These are phyloP conservation scores for Sycon ciliatum DNA, from an alignment of 37 sponge, comb jelly and placozoan genomes.

Conservation along the genomic window DNA sequence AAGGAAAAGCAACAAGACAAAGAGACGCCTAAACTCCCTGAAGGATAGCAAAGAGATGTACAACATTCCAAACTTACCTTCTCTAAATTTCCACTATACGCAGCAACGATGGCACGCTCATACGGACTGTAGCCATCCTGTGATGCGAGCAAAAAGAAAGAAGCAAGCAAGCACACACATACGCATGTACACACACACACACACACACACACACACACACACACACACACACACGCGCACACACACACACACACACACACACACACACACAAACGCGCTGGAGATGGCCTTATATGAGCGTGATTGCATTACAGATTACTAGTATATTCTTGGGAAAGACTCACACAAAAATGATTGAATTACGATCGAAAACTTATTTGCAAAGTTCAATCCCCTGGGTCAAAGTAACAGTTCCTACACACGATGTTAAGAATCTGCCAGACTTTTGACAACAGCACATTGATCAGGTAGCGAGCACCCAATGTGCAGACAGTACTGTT, in stretches of 20 bases:
- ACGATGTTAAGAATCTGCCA: no score
- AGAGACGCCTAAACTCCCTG: not conserved
- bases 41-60: not conserved
- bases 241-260: slow-evolving; percentile 16
- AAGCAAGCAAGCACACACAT: not conserved
- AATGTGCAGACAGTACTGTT: no score
- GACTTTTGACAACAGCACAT: no score
- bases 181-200: not conserved
- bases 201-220: slow-evolving; percentile 8
- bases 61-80: slow-evolving; percentile 21
- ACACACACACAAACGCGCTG: no score
- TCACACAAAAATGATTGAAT: no score
- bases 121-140: slow-evolving; percentile 50
- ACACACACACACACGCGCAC: slow-evolving; percentile 10
- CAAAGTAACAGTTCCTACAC: no score
- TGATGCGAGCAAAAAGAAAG: not conserved
- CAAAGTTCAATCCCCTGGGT: no score
- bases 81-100: slow-evolving; percentile 72
- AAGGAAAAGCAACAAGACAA: not conserved
- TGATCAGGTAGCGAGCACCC: no score
- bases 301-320: no score
- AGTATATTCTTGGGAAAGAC: no score
- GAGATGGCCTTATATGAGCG: no score
- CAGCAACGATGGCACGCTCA: slow-evolving; percentile 84
- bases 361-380: no score